Conservation (phyloP, 2,888 invertebrate species). For the Conistra vaccinii region DNA sequence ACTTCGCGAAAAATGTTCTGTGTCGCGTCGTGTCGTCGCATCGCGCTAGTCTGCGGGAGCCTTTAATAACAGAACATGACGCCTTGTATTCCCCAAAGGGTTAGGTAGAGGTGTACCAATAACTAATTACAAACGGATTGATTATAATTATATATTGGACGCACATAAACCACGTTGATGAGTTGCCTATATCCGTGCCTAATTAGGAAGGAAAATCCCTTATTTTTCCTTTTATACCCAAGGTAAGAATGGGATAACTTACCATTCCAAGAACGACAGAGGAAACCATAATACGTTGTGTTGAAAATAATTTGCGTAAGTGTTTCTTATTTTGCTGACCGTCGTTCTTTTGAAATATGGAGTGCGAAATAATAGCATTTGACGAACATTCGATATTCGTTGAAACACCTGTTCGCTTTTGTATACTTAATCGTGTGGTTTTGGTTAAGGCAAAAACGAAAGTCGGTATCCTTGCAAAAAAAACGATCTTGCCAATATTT, state of each 20-base stretch:
- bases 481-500: constrained; percentile 1
- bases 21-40: no score
- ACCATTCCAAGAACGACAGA: background rate
- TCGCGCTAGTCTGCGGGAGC: no score
- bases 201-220: background rate
- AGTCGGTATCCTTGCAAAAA: constrained; percentile 40
- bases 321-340: constrained; percentile 32
- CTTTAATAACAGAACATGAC: no score
- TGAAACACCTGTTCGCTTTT: constrained; percentile 69
- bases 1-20: no score
- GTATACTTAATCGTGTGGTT: constrained; percentile 70
- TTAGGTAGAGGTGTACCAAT: background rate
- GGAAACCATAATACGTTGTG: background rate
- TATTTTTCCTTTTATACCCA: background rate
- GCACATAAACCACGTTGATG: background rate
- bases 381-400: constrained; percentile 60
- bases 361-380: constrained; percentile 65
- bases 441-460: constrained; percentile 55
- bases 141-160: background rate
- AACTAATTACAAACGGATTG: background rate
- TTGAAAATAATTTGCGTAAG: background rate
- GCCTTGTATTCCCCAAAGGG: background rate
- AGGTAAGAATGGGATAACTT: background rate
- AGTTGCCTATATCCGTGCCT: no score
- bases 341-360: constrained; percentile 57